Conservation (phyloP, 2,888 invertebrate species). For the Apodemia mormo region DNA sequence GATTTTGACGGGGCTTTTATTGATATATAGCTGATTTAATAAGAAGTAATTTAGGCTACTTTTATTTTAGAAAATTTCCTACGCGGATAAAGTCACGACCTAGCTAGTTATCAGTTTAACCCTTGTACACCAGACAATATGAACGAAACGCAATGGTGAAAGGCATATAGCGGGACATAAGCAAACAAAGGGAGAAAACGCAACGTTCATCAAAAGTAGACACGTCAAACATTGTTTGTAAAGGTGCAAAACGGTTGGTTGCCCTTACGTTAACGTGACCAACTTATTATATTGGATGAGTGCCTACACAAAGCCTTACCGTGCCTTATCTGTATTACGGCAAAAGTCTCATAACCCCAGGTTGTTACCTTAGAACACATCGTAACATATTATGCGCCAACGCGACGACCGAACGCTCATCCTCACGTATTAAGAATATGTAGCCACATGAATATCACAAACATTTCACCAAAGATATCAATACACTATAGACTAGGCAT, state of each 20-base stretch:
- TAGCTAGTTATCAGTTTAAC: no score
- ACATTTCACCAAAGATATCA: not conserved
- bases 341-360: slow-evolving; percentile 74
- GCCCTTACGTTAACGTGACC: slow-evolving; percentile 56
- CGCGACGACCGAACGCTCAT: slow-evolving; percentile 59
- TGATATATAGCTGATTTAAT: no score
- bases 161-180: no score
- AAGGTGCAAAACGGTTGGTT: slow-evolving; percentile 62
- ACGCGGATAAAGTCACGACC: no score
- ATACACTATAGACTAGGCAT: not conserved
- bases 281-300: slow-evolving; percentile 70
- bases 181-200: no score
- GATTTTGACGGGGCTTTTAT: no score
- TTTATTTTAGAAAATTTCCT: no score
- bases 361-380: slow-evolving; percentile 77
- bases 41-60: no score
- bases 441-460: slow-evolving; percentile 63
- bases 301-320: slow-evolving; percentile 67
- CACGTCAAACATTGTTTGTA: slow-evolving; percentile 35
- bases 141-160: no score
- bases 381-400: slow-evolving; percentile 74
- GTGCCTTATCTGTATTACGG: slow-evolving; percentile 74
- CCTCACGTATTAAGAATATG: slow-evolving; percentile 68
- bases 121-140: no score
- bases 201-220: not conserved